Evolutionary conservation across 2,797 vertebrate genomes (phyloP).

Genomic region (Rhinella marina): DNA sequence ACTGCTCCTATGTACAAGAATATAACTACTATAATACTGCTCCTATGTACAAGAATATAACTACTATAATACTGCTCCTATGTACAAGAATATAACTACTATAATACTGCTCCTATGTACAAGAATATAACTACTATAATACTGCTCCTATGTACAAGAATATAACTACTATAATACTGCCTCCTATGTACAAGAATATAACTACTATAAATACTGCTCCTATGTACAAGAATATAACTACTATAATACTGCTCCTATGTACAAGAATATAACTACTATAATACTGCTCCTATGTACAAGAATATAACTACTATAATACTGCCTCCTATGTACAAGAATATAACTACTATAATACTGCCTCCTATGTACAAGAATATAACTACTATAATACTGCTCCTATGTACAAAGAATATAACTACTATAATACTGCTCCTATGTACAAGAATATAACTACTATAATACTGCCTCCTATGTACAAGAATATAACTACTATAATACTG

Average conservation of each 20-base stretch:
- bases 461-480: background rate
- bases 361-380: background rate
- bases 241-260: background rate
- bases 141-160: no score
- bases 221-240: background rate
- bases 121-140: no score
- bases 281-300: no score
- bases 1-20: no score
- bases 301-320: conserved; percentile 1
- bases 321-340: background rate
- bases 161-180: background rate
- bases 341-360: conserved; percentile 7
- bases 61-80: no score
- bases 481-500: conserved; percentile 7
- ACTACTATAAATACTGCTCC: background rate
- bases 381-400: no score
- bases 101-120: no score
- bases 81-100: no score
- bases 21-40: no score
- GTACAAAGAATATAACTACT: background rate
- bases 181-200: no score
- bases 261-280: background rate
- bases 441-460: conserved; percentile 2
- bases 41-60: no score
- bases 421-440: conserved; percentile 1